Conservation (phyloP, 2,888 invertebrate species). For the Pollenia labialis region DNA sequence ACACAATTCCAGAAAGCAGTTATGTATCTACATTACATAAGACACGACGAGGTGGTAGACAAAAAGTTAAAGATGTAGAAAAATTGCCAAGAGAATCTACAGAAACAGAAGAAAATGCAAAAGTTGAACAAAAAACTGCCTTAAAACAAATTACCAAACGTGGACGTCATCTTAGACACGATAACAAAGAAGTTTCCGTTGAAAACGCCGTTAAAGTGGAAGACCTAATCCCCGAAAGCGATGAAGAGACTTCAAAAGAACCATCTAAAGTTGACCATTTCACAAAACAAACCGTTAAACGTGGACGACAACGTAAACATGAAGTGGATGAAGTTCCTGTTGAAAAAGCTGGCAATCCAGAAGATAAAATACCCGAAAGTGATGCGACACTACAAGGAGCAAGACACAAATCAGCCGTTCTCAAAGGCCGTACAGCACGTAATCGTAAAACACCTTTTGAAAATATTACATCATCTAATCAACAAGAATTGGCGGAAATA, state of each 20-base stretch:
- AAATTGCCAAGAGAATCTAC: no score
- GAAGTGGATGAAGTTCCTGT: not conserved
- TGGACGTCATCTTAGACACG: no score
- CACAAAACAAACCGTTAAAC: slow-evolving; percentile 9
- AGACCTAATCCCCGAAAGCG: not conserved
- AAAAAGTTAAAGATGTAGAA: no score
- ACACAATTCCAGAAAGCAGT: no score
- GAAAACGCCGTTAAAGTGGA: not conserved
- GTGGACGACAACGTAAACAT: slow-evolving; percentile 33
- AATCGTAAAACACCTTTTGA: slow-evolving; percentile 1
- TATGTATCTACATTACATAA: no score
- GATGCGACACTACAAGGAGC: not conserved
- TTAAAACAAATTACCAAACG: no score
- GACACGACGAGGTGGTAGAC: no score
- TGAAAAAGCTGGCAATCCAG: not conserved
- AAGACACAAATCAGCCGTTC: slow-evolving; percentile 3
- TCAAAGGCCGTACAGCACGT: not conserved
- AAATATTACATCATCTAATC: not conserved
- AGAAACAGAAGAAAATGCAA: no score
- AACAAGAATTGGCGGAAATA: slow-evolving; percentile 1
- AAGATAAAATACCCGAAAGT: not conserved
- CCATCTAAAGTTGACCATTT: not conserved
- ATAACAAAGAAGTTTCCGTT: no score
- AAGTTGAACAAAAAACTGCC: no score
- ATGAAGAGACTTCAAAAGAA: not conserved